phyloP scores from a whole-genome alignment of 2,113 vertebrate genomes.

The Psettodes erumei region DNA sequence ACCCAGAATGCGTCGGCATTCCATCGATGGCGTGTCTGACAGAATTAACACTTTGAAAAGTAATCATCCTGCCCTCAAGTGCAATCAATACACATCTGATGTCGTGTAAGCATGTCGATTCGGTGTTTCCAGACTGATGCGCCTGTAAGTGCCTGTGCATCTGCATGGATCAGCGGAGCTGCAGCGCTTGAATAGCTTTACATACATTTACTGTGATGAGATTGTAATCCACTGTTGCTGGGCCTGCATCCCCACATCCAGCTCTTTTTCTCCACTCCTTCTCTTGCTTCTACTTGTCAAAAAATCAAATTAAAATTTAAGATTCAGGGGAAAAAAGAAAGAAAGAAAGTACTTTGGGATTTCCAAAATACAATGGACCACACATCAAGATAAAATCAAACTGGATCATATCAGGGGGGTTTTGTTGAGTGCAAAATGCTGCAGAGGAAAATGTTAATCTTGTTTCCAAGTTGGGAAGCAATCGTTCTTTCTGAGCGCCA shows the following conservation, averaged over 20 bases:
- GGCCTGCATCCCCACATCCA: slow-evolving; percentile 4
- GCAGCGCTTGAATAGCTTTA: slow-evolving; percentile 66
- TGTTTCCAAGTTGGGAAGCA: slow-evolving; percentile 17
- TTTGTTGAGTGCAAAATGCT: slow-evolving; percentile 31
- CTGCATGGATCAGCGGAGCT: slow-evolving; percentile 48
- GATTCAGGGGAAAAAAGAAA: background rate
- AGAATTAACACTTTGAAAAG: slow-evolving; percentile 51
- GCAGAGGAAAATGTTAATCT: slow-evolving; percentile 38
- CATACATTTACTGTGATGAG: slow-evolving; percentile 60
- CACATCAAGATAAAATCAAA: slow-evolving; percentile 13
- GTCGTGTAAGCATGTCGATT: slow-evolving; percentile 51
- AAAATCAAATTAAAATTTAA: background rate
- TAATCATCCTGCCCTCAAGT: slow-evolving; percentile 50
- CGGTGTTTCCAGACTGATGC: slow-evolving; percentile 50
- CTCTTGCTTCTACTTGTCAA: slow-evolving; percentile 9
- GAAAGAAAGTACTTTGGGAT: slow-evolving; percentile 26
- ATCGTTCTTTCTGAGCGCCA: background rate
- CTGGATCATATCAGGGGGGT: background rate
- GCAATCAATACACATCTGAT: slow-evolving; percentile 53
- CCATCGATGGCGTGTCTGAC: slow-evolving; percentile 22
- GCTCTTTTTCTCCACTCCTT: background rate
- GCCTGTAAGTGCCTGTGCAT: slow-evolving; percentile 37
- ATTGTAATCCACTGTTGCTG: slow-evolving; percentile 17
- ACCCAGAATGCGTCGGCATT: slow-evolving; percentile 4
- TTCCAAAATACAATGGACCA: slow-evolving; percentile 18